A percentile compares a stretch with the other conserved stretches of the same genome.
phyloP scores from a whole-genome alignment of 2,797 vertebrate species.

The Coluber constrictor region DNA sequence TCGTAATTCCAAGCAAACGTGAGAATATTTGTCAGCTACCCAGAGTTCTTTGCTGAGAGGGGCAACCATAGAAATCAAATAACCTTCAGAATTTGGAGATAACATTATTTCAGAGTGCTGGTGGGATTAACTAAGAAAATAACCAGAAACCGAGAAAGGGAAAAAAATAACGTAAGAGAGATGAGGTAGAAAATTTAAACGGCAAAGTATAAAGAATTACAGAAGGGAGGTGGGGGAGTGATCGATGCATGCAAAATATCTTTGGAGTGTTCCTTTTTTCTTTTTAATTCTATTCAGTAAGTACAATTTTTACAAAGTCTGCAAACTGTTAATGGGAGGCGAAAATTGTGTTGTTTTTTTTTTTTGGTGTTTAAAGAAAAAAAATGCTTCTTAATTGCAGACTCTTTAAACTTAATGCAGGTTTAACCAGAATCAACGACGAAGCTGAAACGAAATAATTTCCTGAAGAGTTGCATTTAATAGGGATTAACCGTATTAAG shows the following conservation, averaged over 20 bases:
- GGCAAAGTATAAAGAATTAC: background rate
- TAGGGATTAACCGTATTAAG: fast-evolving
- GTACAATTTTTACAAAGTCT: background rate
- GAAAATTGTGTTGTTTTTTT: background rate
- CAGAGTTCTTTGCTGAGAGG: background rate
- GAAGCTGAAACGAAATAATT: background rate
- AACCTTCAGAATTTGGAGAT: background rate
- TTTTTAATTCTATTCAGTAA: background rate
- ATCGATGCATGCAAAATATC: background rate
- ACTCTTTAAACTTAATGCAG: background rate
- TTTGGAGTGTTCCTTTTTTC: background rate
- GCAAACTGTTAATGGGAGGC: background rate
- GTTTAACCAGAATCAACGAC: fast-evolving
- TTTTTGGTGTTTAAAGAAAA: background rate
- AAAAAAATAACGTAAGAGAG: too few relatives aligned
- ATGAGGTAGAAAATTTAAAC: background rate
- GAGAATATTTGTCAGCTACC: background rate
- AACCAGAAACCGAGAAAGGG: background rate
- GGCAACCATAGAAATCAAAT: background rate
- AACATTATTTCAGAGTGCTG: background rate
- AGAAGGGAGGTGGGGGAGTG: fast-evolving
- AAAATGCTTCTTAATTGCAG: background rate
- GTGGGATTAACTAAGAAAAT: background rate
- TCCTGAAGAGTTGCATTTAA: background rate
- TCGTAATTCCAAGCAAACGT: too few relatives aligned